phyloP scores from a whole-genome alignment of 2,888 invertebrate genomes.

The Pseudanteris insignis region DNA sequence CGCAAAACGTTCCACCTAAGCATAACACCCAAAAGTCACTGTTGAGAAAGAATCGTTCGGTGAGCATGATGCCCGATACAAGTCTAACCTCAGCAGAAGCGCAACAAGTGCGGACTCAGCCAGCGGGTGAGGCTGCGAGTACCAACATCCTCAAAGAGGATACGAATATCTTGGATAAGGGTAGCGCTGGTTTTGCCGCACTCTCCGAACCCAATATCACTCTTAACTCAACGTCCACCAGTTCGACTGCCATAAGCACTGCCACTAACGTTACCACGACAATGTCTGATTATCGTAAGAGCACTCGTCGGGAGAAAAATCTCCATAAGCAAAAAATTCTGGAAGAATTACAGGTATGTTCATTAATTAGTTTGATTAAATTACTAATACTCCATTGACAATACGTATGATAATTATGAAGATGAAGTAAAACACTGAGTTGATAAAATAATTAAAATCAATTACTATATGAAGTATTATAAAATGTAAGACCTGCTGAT shows the following conservation, averaged over 20 bases:
- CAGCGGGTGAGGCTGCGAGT: slow-evolving; percentile 61
- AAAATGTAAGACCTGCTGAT: too few species aligned
- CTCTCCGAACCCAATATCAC: slow-evolving; percentile 61
- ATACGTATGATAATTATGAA: too few species aligned
- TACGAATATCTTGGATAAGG: slow-evolving; percentile 67
- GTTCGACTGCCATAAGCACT: slow-evolving; percentile 31
- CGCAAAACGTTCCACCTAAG: slow-evolving; percentile 60
- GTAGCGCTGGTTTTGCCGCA: slow-evolving; percentile 60
- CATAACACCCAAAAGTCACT: slow-evolving; percentile 67
- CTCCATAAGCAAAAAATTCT: slow-evolving; percentile 76
- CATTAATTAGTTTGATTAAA: neutral
- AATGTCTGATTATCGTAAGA: slow-evolving; percentile 56
- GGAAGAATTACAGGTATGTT: slow-evolving; percentile 69
- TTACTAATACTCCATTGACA: too few species aligned
- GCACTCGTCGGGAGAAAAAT: slow-evolving; percentile 71
- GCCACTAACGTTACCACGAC: slow-evolving; percentile 43
- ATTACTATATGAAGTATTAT: too few species aligned
- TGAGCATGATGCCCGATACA: slow-evolving; percentile 67
- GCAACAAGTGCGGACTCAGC: slow-evolving; percentile 68
- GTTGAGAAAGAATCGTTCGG: slow-evolving; percentile 69
- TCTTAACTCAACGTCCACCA: slow-evolving; percentile 53
- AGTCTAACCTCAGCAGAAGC: slow-evolving; percentile 71
- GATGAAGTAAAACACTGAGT: too few species aligned
- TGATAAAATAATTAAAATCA: too few species aligned
- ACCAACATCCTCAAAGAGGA: slow-evolving; percentile 67